Evolutionary conservation across 2,797 vertebrate genomes (phyloP), one percentile per base, ranked within the genome.

Genomic region (Neopelma chrysocephalum): DNA sequence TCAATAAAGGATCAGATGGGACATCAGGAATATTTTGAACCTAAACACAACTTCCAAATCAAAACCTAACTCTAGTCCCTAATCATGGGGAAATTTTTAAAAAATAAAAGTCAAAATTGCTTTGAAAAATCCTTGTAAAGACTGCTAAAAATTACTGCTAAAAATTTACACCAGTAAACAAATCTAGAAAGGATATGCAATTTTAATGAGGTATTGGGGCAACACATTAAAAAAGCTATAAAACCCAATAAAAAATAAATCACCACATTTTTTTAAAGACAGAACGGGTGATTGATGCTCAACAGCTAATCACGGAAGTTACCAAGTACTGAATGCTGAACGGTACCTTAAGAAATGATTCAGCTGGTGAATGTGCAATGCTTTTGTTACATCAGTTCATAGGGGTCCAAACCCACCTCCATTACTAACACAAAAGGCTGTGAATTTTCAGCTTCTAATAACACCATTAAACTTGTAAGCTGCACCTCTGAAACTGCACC

Each of bases 361-460:
- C 84, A 80, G 82, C 58, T 54, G 56, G 48, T 2, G 26, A 92
- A 73, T 9, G 45, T 65, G 53, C 71, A 89, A 66, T 27, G 56
- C 61, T 64, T 84, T 89, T 6, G 5, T 79, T 62, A 42, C 6
- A 11, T 48, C 64, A 90, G 79, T 32, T 94, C 71, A 40, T 5
- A 77, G 45, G 68, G 72, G 42, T 77, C 53, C 68, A 92, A 93
- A 58, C 19, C 40, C 38, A 70, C 53, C 40, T 48, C 82, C 61
- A 77, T 32, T 57, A 68, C 42, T 32, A 50, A 43, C 34, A 90
- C 18, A 64, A 91, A 93, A 93, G 82, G 38, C 82, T 51, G 89
- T 45, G 43, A 84, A 91, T 96, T 91, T 96, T 93, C 91, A 93
- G 64, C 82, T 95, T 85, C 75, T 92, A 50, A 89, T 77, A 90